Base-by-base conservation (phyloP, 2,113 vertebrate species). In the Notechis scutatus region DNA sequence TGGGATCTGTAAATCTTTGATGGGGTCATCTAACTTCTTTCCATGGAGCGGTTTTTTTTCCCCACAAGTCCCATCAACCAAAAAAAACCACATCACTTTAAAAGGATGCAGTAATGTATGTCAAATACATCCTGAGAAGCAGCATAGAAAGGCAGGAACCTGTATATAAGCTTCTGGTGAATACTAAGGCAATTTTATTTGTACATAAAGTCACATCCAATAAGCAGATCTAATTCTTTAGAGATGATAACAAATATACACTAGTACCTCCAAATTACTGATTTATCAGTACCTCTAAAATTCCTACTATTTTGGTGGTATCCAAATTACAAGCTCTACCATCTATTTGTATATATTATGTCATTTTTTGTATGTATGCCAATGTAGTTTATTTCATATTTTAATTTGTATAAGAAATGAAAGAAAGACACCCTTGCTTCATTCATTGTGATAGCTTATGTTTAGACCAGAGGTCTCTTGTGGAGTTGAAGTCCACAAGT, bases 211-310 rank as follows among this genome's bases (percentile, higher is more conserved):
- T 86, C 23, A 29, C 47, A 92, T 34, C 69, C 74, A 50, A n/a
- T 86, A 81, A 86, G 42, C 54, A 69, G 91, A 64, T 86, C 64
- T 45, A 86, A 34, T 45, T 86, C 55, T 89, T 52, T 47, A 64
- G 47, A 93, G 47, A 92, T 24, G 23, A 86, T 89, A 45, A 93
- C 87, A 92, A 56, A 64, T 39, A 29, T 24, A 14, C 86, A 90
- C 23, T 91, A 34, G 29, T 81, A 12, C 55, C 21, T 59, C 10
- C 39, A 61, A 8, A 87, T 6, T 64, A 10, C 1, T 52, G 29
- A 81, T 7, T 8, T 5, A 52, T 2, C 50, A 0, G 0, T 42
- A 0, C 26, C 0, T 0, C 2, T 5, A 11, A n/a, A 0, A 26
- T 0, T 12, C 55, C 5, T 90, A 54, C 69, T 20, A 0, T 64